Percentiles rank a stretch among this genome's conserved stretches.
These are phyloP conservation scores for Zaprionus africanus DNA, from an alignment of 1,140 invertebrate genomes.

Conservation along the genomic window DNA sequence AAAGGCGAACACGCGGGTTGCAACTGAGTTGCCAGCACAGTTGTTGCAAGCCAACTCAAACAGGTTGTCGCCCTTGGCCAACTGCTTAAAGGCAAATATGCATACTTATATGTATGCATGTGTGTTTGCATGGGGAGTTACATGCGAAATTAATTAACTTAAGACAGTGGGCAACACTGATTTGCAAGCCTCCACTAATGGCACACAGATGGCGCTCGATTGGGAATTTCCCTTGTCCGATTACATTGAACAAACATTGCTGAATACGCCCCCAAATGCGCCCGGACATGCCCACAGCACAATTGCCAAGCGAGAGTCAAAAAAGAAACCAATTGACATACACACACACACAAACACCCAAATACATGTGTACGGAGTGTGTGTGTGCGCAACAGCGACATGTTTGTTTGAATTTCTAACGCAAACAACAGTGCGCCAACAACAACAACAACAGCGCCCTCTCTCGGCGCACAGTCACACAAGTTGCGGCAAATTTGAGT, in stretches of 20 bases:
- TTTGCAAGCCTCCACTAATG: slow-evolving; percentile 29
- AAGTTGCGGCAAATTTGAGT: slow-evolving; percentile 76
- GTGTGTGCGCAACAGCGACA: slow-evolving; percentile 35
- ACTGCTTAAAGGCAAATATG: not conserved
- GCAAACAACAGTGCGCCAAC: slow-evolving; percentile 31
- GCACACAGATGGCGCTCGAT: slow-evolving; percentile 55
- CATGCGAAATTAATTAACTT: not conserved
- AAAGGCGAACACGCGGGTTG: not conserved
- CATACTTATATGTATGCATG: not conserved
- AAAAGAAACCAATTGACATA: slow-evolving; percentile 13
- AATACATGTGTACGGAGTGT: not conserved
- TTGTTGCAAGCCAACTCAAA: slow-evolving; percentile 16
- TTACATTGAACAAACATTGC: slow-evolving; percentile 47
- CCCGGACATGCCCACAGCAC: slow-evolving; percentile 53
- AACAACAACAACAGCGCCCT: slow-evolving; percentile 12
- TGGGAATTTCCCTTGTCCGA: slow-evolving; percentile 49
- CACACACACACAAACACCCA: not conserved
- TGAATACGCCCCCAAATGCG: slow-evolving; percentile 56
- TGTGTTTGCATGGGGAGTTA: slow-evolving; percentile 35
- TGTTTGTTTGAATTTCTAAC: slow-evolving; percentile 58
- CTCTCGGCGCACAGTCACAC: slow-evolving; percentile 22
- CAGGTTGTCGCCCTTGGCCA: slow-evolving; percentile 37
- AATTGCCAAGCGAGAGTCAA: slow-evolving; percentile 45
- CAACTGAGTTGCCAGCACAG: slow-evolving; percentile 4
- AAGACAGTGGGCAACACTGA: not conserved